Base-by-base conservation (phyloP, 2,888 invertebrate genomes). In the Chymomyza procnemis region DNA sequence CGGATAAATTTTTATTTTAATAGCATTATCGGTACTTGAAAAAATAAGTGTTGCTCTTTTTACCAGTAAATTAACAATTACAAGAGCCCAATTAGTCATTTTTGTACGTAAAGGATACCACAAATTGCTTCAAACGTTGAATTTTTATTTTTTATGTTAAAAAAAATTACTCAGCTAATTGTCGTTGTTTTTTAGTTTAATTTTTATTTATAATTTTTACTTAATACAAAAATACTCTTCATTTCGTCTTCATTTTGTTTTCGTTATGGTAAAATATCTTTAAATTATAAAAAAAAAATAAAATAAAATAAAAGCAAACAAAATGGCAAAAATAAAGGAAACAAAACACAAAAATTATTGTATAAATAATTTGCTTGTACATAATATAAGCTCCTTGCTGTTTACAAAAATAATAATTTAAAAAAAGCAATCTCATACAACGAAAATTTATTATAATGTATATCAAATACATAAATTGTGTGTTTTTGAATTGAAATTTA, bases 191-290 rank as follows among this genome's bases (percentile, higher is more conserved):
- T 71, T 67, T 64, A 57, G 47, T 74, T 69, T 73, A 26, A 26
- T 69, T 79, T 73, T 81, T 81, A 85, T 80, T 85, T 80, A 66
- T 81, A 79, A 71, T 80, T 68, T 64, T 78, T 79, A 78, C 85
- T 85, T 85, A 85, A 83, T 85, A 85, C 83, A 81, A 81, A 80
- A 81, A 81, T 81, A 81, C 81, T 81, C 81, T 80, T 78, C 71
- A 75, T 85, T 81, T 82, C 73, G 72, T 69, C 71, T 58, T 73
- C 62, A 64, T 75, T 75, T 73, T 59, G 26, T 58, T 65, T 57
- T 67, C 57, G 46, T 55, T 48, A 57, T 47, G 50, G 6, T 50
- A 50, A 50, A 50, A 50, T 18, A 50, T 18, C 26, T 18, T 18
- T 18, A 50, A 50, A 18, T 50, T 18, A 47, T 14, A 47, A 47